Evolutionary conservation across 2,797 vertebrate species (phyloP).

Genomic region (Spea hammondii): DNA sequence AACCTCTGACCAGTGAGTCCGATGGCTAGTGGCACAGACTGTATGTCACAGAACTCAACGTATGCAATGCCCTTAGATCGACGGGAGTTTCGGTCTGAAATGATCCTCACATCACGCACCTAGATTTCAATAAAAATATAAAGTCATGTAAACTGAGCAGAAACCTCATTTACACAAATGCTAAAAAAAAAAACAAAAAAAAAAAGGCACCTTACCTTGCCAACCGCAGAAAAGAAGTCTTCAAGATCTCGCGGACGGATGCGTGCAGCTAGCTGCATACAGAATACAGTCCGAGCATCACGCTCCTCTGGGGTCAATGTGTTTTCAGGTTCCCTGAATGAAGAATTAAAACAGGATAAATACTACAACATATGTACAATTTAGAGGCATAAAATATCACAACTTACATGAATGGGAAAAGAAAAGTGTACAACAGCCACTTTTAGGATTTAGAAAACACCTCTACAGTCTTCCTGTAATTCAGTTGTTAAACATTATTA

Average conservation of each 20-base stretch:
- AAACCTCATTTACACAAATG: not conserved
- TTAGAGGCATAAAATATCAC: no score
- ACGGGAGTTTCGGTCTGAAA: conserved; percentile 64
- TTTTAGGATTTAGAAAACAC: no score
- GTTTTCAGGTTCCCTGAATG: conserved; percentile 56
- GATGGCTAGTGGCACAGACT: conserved; percentile 62
- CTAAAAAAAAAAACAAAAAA: no score
- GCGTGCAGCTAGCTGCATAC: conserved; percentile 64
- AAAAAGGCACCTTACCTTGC: conserved; percentile 55
- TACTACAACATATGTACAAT: not conserved
- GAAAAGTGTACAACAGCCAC: no score
- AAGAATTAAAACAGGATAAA: not conserved
- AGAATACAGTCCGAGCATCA: conserved; percentile 63
- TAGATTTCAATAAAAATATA: conserved; percentile 30
- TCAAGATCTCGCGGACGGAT: conserved; percentile 63
- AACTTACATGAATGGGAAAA: no score
- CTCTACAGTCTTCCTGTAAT: no score
- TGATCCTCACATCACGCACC: conserved; percentile 65
- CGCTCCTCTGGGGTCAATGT: conserved; percentile 61
- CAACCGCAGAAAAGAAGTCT: conserved; percentile 65
- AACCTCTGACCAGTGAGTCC: conserved; percentile 62
- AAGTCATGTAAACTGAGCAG: not conserved
- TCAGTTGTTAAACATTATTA: no score
- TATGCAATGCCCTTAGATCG: conserved; percentile 64
- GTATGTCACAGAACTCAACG: conserved; percentile 65